A percentile compares a stretch with the other conserved stretches of the same genome.
Evolutionary conservation across 2,113 vertebrate genomes (phyloP).

Genomic region (Odobenus rosmarus): DNA sequence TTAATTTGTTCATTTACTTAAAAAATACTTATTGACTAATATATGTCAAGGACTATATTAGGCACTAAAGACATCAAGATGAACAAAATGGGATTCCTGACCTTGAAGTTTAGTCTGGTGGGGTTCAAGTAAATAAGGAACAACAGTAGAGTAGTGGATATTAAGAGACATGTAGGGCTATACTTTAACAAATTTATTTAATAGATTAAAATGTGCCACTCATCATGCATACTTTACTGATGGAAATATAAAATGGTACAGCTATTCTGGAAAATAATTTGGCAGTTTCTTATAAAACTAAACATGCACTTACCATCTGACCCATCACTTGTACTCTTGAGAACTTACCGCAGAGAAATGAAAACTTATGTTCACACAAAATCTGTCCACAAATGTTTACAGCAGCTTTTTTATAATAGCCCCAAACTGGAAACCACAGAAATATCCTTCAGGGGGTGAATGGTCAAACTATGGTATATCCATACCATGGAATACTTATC

Average conservation of each 20-base stretch:
- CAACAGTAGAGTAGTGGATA: neutral
- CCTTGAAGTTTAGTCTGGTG: neutral
- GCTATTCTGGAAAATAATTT: neutral
- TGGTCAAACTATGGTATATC: neutral
- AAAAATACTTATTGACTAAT: neutral
- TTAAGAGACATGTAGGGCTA: neutral
- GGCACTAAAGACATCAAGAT: neutral
- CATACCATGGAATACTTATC: neutral
- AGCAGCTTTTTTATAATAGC: constrained; percentile 3
- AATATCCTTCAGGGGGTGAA: neutral
- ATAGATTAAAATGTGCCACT: neutral
- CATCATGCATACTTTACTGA: neutral
- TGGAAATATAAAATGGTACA: neutral
- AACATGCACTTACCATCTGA: neutral
- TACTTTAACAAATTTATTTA: constrained; percentile 15
- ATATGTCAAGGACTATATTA: neutral
- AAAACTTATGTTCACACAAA: constrained; percentile 42
- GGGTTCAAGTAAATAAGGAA: neutral
- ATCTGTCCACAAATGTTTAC: neutral
- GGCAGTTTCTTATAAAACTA: constrained; percentile 38
- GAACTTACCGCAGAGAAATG: constrained; percentile 18
- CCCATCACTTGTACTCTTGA: neutral
- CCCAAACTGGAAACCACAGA: neutral
- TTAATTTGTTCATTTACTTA: neutral
- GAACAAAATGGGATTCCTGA: neutral